Conservation (phyloP, 2,113 vertebrate genomes). For the Chloropsis hardwickii region DNA sequence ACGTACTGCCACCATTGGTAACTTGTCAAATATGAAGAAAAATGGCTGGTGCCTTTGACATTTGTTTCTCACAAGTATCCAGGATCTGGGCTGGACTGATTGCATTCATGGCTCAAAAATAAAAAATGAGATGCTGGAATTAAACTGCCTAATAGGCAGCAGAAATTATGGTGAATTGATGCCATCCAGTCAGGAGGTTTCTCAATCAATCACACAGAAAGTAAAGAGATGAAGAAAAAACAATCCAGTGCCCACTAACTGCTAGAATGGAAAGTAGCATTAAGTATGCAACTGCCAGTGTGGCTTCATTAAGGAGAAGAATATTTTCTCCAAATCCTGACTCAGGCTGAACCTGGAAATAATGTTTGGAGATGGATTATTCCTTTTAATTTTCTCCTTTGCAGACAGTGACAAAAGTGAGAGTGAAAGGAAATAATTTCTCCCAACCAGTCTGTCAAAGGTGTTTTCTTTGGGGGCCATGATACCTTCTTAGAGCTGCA, state of each 20-base stretch:
- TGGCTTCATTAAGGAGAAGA: not conserved
- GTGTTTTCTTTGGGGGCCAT: not conserved
- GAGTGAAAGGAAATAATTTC: not conserved
- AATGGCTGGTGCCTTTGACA: not conserved
- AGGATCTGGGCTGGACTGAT: conserved; percentile 21
- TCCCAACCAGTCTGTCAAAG: not conserved
- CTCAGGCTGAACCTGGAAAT: not conserved
- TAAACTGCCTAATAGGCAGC: conserved; percentile 5
- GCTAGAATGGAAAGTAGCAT: not conserved
- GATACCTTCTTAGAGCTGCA: not conserved
- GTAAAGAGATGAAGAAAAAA: not conserved
- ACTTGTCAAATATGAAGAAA: conserved; percentile 23
- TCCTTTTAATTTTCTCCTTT: conserved; percentile 11
- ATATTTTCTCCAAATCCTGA: not conserved
- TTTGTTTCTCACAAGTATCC: conserved; percentile 10
- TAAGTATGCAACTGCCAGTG: not conserved
- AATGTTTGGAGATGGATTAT: conserved; percentile 10
- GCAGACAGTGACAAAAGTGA: conserved; percentile 2
- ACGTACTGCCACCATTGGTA: not conserved
- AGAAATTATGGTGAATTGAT: conserved; percentile 12
- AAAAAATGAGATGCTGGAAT: conserved; percentile 21
- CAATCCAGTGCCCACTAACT: not conserved
- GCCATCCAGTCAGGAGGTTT: not conserved
- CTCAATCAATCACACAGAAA: conserved; percentile 9
- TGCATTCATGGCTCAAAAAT: conserved; percentile 12